Percentiles rank a stretch among this genome's conserved stretches.
Evolutionary conservation across 2,888 invertebrate species (phyloP).

Genomic region (Biston stratarius): DNA sequence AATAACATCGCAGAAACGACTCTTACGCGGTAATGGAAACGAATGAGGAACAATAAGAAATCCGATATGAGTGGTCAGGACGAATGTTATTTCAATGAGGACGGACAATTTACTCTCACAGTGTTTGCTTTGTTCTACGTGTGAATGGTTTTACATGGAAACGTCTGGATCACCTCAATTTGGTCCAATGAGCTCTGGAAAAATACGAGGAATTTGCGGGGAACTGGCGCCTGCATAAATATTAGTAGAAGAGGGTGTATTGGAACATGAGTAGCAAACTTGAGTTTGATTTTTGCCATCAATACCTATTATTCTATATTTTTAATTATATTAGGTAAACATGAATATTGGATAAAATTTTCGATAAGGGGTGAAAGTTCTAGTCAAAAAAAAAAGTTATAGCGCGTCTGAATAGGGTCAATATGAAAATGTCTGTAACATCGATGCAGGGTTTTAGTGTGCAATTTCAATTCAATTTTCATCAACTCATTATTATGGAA

Average conservation of each 20-base stretch:
- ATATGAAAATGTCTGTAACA: no score
- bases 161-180: conserved; percentile 52
- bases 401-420: no score
- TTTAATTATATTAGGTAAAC: no score
- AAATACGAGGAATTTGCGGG: conserved; percentile 55
- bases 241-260: conserved; percentile 41
- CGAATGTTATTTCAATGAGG: conserved; percentile 77
- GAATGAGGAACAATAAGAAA: conserved; percentile 80
- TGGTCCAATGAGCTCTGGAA: conserved; percentile 58
- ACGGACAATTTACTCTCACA: conserved; percentile 41
- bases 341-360: no score
- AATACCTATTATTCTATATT: not conserved
- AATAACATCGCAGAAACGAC: conserved; percentile 63
- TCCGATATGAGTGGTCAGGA: conserved; percentile 78
- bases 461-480: no score
- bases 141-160: conserved; percentile 61
- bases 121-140: conserved; percentile 73
- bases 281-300: not conserved
- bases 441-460: no score
- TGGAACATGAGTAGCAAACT: conserved; percentile 11
- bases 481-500: no score
- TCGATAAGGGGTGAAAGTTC: no score
- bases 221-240: conserved; percentile 59
- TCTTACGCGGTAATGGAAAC: conserved; percentile 75
- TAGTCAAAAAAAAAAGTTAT: no score